Conservation (phyloP, 2,797 vertebrate species). For the Eidolon dupreanum region DNA sequence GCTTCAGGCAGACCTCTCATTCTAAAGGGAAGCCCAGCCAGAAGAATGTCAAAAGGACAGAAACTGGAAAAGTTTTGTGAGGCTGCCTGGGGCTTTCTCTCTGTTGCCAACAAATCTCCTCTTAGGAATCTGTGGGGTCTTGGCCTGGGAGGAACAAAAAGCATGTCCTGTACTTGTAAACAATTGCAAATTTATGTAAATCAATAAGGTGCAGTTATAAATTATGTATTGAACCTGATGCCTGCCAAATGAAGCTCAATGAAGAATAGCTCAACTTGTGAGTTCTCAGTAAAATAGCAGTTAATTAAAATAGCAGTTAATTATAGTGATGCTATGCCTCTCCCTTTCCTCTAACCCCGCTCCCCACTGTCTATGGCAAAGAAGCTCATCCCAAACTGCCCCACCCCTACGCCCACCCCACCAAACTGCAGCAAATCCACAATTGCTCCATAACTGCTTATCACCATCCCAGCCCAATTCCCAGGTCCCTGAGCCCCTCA, state of each 20-base stretch:
- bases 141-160: neutral
- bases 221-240: neutral
- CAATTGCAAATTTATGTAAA: neutral
- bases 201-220: neutral
- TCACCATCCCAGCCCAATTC: neutral
- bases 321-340: neutral
- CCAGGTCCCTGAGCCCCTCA: neutral
- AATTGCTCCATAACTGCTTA: neutral
- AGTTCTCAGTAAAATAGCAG: neutral
- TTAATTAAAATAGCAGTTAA: neutral
- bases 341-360: neutral
- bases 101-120: neutral
- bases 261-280: neutral
- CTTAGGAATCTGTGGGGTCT: neutral
- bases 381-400: neutral
- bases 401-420: rapidly evolving
- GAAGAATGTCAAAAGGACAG: neutral
- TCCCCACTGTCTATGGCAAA: too few species aligned
- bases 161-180: neutral
- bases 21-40: neutral
- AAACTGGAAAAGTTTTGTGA: neutral
- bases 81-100: neutral
- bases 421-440: neutral
- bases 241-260: neutral
- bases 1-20: neutral